These are phyloP conservation scores for Linnaemya tessellans DNA, from an alignment of 2,888 invertebrate species.

Conservation along the genomic window DNA sequence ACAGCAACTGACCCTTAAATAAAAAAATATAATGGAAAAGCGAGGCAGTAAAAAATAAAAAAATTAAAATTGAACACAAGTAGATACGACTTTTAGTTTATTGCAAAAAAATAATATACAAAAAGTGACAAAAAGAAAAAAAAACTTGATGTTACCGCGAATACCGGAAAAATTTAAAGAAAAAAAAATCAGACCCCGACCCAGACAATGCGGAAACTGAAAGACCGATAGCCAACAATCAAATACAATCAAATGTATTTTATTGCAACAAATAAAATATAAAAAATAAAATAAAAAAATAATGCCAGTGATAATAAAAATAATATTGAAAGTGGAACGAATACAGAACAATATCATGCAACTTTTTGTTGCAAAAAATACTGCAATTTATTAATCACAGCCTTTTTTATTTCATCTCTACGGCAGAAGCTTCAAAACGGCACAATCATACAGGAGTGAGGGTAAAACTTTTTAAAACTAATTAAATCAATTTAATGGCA, in stretches of 20 bases:
- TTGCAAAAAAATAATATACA: constrained; percentile 45
- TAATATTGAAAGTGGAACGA: constrained; percentile 18
- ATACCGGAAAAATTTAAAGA: constrained; percentile 29
- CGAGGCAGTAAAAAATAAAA: constrained; percentile 4
- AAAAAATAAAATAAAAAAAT: no score
- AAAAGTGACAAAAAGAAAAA: constrained; percentile 9
- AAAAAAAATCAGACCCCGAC: constrained; percentile 37
- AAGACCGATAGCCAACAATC: constrained; percentile 21
- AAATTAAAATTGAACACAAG: neutral
- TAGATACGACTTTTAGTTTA: constrained; percentile 31
- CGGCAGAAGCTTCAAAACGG: constrained; percentile 16
- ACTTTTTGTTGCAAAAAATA: constrained; percentile 48
- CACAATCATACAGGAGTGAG: neutral
- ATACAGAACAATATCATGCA: constrained; percentile 33
- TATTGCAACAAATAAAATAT: neutral
- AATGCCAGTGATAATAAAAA: neutral
- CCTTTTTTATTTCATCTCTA: constrained; percentile 33
- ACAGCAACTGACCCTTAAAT: constrained; percentile 66
- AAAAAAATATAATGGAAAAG: constrained; percentile 23
- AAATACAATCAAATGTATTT: constrained; percentile 30
- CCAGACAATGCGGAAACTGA: constrained; percentile 68
- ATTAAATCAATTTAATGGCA: constrained; percentile 8
- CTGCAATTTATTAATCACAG: constrained; percentile 45
- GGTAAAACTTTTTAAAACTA: neutral
- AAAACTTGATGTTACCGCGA: constrained; percentile 40